A percentile compares a stretch with the other conserved stretches of the same genome.
These are phyloP conservation scores for Pseudomyrmex dendroicus DNA, from an alignment of 1,140 invertebrate genomes.

Conservation along the genomic window DNA sequence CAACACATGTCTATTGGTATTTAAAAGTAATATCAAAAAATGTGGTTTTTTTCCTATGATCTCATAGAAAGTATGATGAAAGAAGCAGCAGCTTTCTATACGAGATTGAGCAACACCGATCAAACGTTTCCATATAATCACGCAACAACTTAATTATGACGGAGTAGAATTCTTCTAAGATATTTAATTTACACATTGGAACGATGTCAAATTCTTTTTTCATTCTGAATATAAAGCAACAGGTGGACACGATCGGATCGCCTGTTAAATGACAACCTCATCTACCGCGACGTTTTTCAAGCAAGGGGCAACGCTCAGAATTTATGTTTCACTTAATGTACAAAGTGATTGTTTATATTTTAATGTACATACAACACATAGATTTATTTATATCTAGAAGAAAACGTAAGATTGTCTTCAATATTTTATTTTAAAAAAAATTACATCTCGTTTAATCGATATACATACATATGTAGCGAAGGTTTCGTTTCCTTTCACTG, in stretches of 20 bases:
- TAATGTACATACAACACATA: neutral
- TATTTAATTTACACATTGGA: constrained; percentile 11
- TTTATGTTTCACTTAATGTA: neutral
- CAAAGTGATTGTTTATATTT: neutral
- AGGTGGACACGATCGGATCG: neutral
- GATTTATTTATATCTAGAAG: neutral
- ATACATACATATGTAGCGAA: neutral
- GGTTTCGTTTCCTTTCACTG: constrained; percentile 29
- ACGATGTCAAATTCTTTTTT: neutral
- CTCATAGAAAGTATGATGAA: constrained; percentile 8
- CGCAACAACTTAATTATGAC: neutral
- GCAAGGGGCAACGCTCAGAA: neutral
- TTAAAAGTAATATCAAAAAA: neutral
- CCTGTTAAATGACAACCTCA: constrained; percentile 22
- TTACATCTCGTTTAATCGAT: neutral
- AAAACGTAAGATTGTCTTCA: no score
- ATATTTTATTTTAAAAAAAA: neutral
- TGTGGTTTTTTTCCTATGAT: constrained; percentile 6
- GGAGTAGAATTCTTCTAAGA: neutral
- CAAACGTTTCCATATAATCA: neutral
- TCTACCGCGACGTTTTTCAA: constrained; percentile 27
- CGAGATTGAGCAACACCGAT: constrained; percentile 11
- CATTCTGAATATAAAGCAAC: neutral
- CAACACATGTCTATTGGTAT: neutral
- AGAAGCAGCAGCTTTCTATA: neutral